A percentile compares a stretch with the other conserved stretches of the same genome.
Evolutionary conservation across 2,888 invertebrate species (phyloP).

Genomic region (Drosophila borborema): DNA sequence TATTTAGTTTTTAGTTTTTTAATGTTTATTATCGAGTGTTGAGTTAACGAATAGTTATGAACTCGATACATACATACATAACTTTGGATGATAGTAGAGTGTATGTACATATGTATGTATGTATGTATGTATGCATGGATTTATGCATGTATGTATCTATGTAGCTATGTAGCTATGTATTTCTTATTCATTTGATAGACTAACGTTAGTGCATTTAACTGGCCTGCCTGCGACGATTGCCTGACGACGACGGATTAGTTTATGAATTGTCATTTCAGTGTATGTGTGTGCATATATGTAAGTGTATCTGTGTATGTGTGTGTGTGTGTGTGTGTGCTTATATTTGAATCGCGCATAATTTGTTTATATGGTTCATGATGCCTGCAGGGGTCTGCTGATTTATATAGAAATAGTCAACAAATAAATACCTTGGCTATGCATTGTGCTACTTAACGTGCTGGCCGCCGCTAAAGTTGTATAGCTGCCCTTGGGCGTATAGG

Average conservation of each 20-base stretch:
- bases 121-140: constrained; percentile 6
- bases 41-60: constrained; percentile 8
- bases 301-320: constrained; percentile 9
- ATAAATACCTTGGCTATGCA: constrained; percentile 85
- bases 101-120: neutral
- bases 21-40: neutral
- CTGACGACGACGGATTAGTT: constrained; percentile 34
- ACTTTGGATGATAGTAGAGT: neutral
- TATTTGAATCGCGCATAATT: constrained; percentile 34
- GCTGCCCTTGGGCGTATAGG: constrained; percentile 89
- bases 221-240: constrained; percentile 45
- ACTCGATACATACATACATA: constrained; percentile 25
- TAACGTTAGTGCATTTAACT: constrained; percentile 37
- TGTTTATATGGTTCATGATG: constrained; percentile 35
- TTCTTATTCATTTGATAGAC: constrained; percentile 15
- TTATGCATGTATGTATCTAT: constrained; percentile 1
- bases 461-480: constrained; percentile 83
- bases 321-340: constrained; percentile 7
- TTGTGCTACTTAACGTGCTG: constrained; percentile 83
- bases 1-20: constrained; percentile 1
- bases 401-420: constrained; percentile 67
- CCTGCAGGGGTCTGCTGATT: constrained; percentile 21
- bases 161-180: constrained; percentile 12
- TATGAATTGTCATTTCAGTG: constrained; percentile 17
- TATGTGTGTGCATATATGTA: constrained; percentile 5